phyloP scores from a whole-genome alignment of 2,797 vertebrate species.

The Poecilia wingei region DNA sequence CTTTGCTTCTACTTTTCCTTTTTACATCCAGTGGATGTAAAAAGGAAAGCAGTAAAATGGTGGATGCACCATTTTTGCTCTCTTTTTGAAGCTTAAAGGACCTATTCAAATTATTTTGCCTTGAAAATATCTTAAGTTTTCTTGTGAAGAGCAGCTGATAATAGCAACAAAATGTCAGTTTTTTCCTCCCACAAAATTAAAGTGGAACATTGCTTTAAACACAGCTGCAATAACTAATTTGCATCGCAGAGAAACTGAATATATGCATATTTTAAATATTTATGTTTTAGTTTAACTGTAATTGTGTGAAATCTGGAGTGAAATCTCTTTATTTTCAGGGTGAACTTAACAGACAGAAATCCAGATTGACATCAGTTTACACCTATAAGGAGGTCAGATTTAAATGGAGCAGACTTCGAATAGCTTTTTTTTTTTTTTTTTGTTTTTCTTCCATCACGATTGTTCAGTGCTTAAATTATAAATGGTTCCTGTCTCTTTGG shows the following conservation, averaged over 20 bases:
- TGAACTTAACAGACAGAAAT: background rate
- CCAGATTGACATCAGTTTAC: background rate
- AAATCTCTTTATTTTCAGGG: background rate
- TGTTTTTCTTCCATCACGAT: background rate
- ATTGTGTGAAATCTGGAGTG: background rate
- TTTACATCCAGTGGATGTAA: background rate
- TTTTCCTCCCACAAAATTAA: background rate
- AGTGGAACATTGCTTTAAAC: conserved; percentile 12
- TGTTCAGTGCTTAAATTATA: background rate
- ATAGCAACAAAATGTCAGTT: background rate
- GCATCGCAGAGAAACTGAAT: background rate
- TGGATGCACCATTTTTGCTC: background rate
- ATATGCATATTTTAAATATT: background rate
- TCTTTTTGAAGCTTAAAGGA: background rate
- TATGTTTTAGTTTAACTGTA: background rate
- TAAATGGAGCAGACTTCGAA: background rate
- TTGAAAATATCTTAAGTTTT: background rate
- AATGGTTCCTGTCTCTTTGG: background rate
- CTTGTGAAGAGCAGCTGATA: background rate
- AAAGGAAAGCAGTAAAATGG: background rate
- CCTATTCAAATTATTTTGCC: background rate
- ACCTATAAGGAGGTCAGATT: background rate
- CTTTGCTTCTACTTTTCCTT: background rate
- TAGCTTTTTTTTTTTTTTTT: no score
- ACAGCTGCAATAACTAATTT: conserved; percentile 11